Evolutionary conservation across 2,113 vertebrate species (phyloP).

Genomic region (Zapornia atra): DNA sequence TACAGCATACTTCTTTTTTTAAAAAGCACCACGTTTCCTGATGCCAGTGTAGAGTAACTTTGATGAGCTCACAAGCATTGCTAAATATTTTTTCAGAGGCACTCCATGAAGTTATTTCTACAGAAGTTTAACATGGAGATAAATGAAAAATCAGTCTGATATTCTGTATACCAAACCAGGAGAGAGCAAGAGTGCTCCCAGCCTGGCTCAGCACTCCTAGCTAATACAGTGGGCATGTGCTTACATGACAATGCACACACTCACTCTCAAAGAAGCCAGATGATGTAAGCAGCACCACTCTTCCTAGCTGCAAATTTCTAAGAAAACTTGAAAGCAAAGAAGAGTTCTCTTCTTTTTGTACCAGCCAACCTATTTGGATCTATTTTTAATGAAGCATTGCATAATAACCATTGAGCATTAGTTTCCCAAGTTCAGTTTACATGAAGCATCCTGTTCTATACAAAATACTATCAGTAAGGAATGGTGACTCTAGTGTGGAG

Average conservation of each 20-base stretch:
- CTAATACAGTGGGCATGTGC: too few species aligned
- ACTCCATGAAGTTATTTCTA: not conserved
- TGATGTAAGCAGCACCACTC: not conserved
- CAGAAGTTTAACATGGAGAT: not conserved
- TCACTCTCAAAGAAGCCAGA: not conserved
- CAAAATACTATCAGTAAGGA: not conserved
- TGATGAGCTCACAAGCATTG: not conserved
- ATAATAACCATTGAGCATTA: not conserved
- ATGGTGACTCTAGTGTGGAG: not conserved
- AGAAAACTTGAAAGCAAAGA: not conserved
- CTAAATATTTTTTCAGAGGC: not conserved
- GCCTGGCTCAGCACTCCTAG: not conserved
- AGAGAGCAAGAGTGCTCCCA: not conserved
- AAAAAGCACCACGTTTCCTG: not conserved
- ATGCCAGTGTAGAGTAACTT: accelerated
- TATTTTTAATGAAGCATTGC: not conserved
- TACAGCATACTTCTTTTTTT: not conserved
- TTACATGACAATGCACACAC: too few species aligned
- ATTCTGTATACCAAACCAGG: not conserved
- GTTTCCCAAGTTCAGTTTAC: not conserved
- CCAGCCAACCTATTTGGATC: not conserved
- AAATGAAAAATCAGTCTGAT: not conserved
- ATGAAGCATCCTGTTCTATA: not conserved
- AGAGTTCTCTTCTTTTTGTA: not conserved
- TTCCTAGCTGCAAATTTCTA: not conserved